Evolutionary conservation across 2,888 invertebrate genomes (phyloP).

Genomic region (Timema cristinae): DNA sequence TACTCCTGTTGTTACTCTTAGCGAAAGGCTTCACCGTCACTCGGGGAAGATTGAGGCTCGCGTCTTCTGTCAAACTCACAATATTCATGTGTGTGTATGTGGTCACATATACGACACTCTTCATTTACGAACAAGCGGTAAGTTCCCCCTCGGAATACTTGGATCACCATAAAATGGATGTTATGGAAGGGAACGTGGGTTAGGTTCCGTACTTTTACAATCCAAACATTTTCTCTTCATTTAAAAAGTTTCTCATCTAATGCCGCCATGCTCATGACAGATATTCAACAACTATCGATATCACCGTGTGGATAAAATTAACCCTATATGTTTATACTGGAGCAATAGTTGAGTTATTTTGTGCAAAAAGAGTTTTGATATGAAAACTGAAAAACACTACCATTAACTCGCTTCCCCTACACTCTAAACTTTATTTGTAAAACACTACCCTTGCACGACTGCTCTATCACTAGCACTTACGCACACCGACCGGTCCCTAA

Average conservation of each 20-base stretch:
- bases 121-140: conserved; percentile 76
- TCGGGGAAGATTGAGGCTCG: conserved; percentile 68
- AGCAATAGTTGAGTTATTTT: too few species aligned
- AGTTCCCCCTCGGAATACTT: conserved; percentile 23
- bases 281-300: conserved; percentile 1
- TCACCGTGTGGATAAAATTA: too few species aligned
- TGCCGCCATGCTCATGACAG: background rate
- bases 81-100: conserved; percentile 75
- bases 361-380: too few species aligned
- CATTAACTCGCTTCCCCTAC: too few species aligned
- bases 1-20: conserved; percentile 73
- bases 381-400: too few species aligned
- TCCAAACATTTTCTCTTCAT: too few species aligned
- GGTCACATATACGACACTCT: conserved; percentile 68
- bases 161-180: background rate
- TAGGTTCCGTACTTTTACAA: background rate
- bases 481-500: background rate
- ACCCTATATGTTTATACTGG: too few species aligned
- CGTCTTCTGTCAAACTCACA: conserved; percentile 70
- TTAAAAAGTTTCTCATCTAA: too few species aligned
- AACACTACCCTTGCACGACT: background rate
- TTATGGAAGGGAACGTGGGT: conserved; percentile 9
- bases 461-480: too few species aligned
- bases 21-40: conserved; percentile 91
- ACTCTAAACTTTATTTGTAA: background rate